Evolutionary conservation across 2,797 vertebrate genomes (phyloP), one percentile per base, ranked within the genome.

Genomic region (Taenioides sp.): DNA sequence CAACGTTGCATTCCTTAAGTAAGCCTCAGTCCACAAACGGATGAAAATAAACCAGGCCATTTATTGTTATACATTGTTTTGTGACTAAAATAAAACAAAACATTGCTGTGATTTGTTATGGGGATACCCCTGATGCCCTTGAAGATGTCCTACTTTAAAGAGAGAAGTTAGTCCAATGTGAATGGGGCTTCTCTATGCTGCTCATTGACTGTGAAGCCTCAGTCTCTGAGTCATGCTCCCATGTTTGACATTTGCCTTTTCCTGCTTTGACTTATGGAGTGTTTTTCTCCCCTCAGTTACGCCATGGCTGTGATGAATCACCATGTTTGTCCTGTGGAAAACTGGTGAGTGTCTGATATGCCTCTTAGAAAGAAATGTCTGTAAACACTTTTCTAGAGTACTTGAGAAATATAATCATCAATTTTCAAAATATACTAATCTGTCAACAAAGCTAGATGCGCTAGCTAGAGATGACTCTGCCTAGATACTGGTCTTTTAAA

Each of bases 281-380:
- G 49, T 88, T 87, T 27, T 79, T 57, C 79, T 55, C 28, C 55
- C 59, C 52, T 0, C 86, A 97, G 96, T 81, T 98, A 98, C 63
- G 95, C 96, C 87, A 97, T 98, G 96, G 96, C 96, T 67, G 95
- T 98, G 89, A 96, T 96, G 95, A 98, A 98, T 92, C 96, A 95
- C 87, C 96, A 98, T 34, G 96, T 97, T 70, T 98, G 96, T 91
- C 96, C 96, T 43, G 95, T 98, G 84, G 96, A 97, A 87, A 98
- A 98, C 93, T 97, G 96, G 96, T 97, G 87, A 83, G 92, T 85
- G 55, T 40, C n/a, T 47, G 61, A 72, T 22, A 16, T 40, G 64
- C 22, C 43, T 9, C 69, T 61, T 76, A 50, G 18, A 49, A 77
- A 2, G 7, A 78, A 73, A 65, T 11, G 1, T 0, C 34, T 17